Conservation (phyloP, 2,797 vertebrate species). For the Neosilurus hyrtlii region DNA sequence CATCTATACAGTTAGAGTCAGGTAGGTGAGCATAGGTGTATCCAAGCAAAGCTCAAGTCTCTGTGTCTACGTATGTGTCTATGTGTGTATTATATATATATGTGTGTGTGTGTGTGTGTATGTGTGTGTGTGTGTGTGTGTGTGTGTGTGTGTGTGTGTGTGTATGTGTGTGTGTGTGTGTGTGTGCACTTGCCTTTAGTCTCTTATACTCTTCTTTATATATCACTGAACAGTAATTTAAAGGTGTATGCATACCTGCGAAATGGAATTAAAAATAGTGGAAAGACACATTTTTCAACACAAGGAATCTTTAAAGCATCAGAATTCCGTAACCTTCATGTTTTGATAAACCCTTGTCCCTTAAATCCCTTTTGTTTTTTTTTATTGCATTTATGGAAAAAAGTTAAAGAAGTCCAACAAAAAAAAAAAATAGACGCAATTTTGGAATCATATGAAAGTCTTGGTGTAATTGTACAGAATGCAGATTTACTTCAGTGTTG, state of each 20-base stretch:
- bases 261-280: background rate
- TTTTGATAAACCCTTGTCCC: too few relatives aligned
- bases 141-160: slow-evolving; percentile 13
- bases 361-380: background rate
- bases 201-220: background rate
- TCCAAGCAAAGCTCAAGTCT: too few relatives aligned
- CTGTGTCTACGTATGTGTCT: too few relatives aligned
- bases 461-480: background rate
- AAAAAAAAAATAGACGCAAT: background rate
- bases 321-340: background rate
- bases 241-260: slow-evolving; percentile 45
- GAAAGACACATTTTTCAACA: background rate
- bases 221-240: slow-evolving; percentile 42
- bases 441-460: background rate
- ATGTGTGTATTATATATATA: too few relatives aligned
- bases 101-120: too few relatives aligned
- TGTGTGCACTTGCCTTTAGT: background rate
- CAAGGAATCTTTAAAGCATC: background rate
- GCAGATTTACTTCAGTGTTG: background rate
- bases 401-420: background rate
- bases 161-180: slow-evolving; percentile 1
- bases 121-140: background rate
- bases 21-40: too few relatives aligned
- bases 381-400: background rate
- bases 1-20: too few relatives aligned